Conservation (phyloP, 2,888 invertebrate genomes). For the Pandemis corylana region DNA sequence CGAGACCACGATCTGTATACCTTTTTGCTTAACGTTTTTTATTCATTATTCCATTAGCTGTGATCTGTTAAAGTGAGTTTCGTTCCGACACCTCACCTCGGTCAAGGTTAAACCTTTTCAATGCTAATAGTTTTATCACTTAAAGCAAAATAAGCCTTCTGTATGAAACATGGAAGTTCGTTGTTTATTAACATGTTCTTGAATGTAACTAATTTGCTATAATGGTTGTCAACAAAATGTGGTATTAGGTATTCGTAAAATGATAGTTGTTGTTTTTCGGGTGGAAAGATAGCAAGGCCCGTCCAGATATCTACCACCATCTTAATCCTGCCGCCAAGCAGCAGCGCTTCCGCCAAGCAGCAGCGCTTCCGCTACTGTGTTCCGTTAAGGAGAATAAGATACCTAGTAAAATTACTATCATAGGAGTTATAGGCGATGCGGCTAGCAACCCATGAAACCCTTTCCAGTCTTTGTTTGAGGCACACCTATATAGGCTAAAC, state of each 20-base stretch:
- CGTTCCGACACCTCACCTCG: not conserved
- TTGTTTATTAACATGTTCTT: not conserved
- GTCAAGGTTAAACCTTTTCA: conserved; percentile 28
- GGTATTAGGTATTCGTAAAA: too few relatives aligned
- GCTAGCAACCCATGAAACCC: too few relatives aligned
- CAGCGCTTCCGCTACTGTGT: too few relatives aligned
- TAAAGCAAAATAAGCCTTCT: conserved; percentile 5
- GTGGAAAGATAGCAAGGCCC: too few relatives aligned
- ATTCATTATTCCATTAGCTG: conserved; percentile 17
- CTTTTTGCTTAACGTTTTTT: not conserved
- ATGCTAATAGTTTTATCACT: not conserved
- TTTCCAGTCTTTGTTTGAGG: not conserved
- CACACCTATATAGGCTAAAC: not conserved
- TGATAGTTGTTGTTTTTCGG: too few relatives aligned
- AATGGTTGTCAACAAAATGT: not conserved
- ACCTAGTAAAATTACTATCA: too few relatives aligned
- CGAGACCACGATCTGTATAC: not conserved
- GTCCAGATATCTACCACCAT: too few relatives aligned
- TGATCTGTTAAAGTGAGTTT: conserved; percentile 17
- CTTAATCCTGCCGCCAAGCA: too few relatives aligned
- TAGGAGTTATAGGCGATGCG: too few relatives aligned
- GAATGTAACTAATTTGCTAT: not conserved
- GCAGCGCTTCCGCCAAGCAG: too few relatives aligned
- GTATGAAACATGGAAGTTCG: not conserved
- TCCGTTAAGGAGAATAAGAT: too few relatives aligned